Evolutionary conservation across 2,797 vertebrate species (phyloP).

Genomic region (Argentina silus): DNA sequence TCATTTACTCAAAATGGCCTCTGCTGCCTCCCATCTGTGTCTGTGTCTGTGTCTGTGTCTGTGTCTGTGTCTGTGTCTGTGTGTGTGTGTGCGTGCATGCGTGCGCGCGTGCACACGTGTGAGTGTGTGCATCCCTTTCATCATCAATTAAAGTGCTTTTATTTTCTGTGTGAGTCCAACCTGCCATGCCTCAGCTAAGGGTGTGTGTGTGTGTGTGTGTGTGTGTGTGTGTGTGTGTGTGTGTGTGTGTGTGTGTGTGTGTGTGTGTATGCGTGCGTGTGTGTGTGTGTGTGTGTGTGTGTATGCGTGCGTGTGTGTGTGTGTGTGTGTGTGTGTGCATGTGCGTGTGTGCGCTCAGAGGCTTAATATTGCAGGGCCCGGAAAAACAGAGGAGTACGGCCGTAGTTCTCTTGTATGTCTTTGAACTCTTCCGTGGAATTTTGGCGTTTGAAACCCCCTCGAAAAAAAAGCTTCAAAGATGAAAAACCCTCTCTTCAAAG

Average conservation of each 20-base stretch:
- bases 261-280: too few relatives aligned
- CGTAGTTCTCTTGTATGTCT: constrained; percentile 69
- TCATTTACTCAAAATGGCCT: constrained; percentile 56
- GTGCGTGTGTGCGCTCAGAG: constrained; percentile 11
- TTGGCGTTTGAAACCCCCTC: constrained; percentile 70
- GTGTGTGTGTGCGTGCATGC: constrained; percentile 16
- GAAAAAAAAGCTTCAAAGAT: constrained; percentile 80
- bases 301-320: too few relatives aligned
- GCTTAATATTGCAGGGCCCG: constrained; percentile 61
- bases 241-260: too few relatives aligned
- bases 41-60: constrained; percentile 20
- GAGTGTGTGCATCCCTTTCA: constrained; percentile 45
- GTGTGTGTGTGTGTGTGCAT: too few relatives aligned
- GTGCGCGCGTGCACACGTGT: constrained; percentile 10
- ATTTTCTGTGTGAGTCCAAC: constrained; percentile 41
- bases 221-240: too few relatives aligned
- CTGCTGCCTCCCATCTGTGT: constrained; percentile 5
- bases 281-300: too few relatives aligned
- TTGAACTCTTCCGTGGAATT: constrained; percentile 75
- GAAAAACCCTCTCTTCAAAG: constrained; percentile 75
- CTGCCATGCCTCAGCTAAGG: constrained; percentile 48
- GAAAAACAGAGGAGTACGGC: constrained; percentile 72
- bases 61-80: constrained; percentile 10
- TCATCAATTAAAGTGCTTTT: constrained; percentile 61
- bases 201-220: neutral